These are phyloP conservation scores for Seriola quinqueradiata DNA, from an alignment of 2,113 vertebrate genomes.

Conservation along the genomic window DNA sequence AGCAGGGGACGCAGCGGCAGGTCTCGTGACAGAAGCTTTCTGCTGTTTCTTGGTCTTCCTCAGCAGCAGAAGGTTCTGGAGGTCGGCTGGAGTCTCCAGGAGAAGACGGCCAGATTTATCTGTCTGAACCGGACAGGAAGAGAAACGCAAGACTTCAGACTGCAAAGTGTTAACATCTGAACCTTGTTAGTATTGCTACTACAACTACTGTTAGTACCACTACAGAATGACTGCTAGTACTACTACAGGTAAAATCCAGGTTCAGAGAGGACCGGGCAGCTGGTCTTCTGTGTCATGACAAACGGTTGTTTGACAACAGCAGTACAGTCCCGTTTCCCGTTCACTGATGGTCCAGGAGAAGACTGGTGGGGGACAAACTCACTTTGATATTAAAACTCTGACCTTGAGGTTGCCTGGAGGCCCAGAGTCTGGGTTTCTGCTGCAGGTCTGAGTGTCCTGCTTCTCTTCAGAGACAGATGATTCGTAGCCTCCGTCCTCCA, in stretches of 20 bases:
- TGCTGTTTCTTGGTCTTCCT: constrained; percentile 34
- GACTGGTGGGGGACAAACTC: too few relatives aligned
- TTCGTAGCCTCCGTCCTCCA: constrained; percentile 22
- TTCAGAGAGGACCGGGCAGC: too few relatives aligned
- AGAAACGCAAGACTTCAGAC: neutral
- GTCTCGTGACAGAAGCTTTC: constrained; percentile 9
- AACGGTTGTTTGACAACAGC: too few relatives aligned
- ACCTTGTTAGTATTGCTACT: neutral
- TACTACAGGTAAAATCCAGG: too few relatives aligned
- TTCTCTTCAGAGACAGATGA: constrained; percentile 28
- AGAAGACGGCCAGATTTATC: constrained; percentile 27
- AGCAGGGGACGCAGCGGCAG: neutral
- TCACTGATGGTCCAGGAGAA: too few relatives aligned
- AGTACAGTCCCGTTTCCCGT: too few relatives aligned
- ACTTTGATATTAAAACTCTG: too few relatives aligned
- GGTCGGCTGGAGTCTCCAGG: constrained; percentile 48
- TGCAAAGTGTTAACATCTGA: too few relatives aligned
- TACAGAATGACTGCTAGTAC: too few relatives aligned
- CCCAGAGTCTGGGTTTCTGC: neutral
- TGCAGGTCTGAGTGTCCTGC: neutral
- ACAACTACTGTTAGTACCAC: too few relatives aligned
- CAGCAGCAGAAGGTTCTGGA: constrained; percentile 45
- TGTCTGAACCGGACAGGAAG: neutral
- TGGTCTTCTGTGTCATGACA: too few relatives aligned
- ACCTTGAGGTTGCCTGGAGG: constrained; percentile 35